phyloP scores from a whole-genome alignment of 92 coral and sea anemone species.

The Galaxea fascicularis region DNA sequence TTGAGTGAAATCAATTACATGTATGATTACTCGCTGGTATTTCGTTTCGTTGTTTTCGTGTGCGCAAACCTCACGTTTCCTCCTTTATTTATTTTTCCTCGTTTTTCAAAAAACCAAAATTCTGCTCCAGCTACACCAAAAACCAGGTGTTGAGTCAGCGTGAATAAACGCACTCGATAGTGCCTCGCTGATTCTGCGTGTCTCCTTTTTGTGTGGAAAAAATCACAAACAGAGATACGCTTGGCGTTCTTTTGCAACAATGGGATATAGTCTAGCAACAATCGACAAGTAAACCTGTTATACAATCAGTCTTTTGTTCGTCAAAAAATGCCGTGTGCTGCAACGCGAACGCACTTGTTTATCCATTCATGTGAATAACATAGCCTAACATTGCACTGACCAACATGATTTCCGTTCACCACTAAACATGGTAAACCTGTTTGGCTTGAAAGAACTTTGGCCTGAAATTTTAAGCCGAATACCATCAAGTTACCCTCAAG shows the following conservation, averaged over 20 bases:
- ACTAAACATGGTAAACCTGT: background rate
- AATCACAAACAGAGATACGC: slow-evolving; percentile 18
- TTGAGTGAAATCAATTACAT: slow-evolving; percentile 5
- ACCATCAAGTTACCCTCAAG: background rate
- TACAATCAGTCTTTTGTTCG: background rate
- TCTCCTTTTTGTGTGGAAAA: slow-evolving; percentile 1
- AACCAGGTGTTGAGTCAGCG: slow-evolving; percentile 39
- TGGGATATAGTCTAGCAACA: background rate
- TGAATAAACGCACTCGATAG: background rate
- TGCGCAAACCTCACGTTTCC: background rate
- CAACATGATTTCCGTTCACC: background rate
- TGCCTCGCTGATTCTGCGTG: background rate
- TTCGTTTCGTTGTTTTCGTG: background rate
- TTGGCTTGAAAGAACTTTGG: slow-evolving; percentile 1
- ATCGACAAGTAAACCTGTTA: slow-evolving; percentile 1
- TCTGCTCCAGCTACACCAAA: background rate
- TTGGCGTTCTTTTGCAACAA: slow-evolving; percentile 22
- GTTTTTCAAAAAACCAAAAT: background rate
- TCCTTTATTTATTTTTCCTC: background rate
- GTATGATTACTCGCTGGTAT: background rate
- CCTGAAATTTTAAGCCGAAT: background rate
- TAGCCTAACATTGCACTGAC: background rate
- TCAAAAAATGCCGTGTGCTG: background rate
- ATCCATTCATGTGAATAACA: background rate
- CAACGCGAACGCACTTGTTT: background rate